Conservation (phyloP, 2,797 vertebrate species). For the Peromyscus melanophrys region DNA sequence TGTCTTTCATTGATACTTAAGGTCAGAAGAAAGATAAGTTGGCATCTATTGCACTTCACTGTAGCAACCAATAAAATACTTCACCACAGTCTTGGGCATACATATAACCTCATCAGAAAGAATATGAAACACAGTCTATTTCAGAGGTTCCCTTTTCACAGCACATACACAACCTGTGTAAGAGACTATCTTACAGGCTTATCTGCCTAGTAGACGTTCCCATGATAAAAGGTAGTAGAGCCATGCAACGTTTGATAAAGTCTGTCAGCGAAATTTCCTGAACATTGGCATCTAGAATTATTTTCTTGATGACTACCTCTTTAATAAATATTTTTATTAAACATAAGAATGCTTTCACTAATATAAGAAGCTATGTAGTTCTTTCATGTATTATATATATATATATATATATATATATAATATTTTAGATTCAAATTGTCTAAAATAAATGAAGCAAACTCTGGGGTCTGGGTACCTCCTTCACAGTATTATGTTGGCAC, state of each 20-base stretch:
- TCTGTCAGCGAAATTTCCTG: neutral
- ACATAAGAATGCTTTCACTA: constrained; percentile 23
- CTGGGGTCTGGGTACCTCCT: neutral
- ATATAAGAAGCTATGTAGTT: neutral
- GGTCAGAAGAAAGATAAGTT: constrained; percentile 86
- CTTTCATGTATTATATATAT: neutral
- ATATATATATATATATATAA: neutral
- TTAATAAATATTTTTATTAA: constrained; percentile 48
- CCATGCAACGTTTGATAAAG: constrained; percentile 33
- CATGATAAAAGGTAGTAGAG: constrained; percentile 6
- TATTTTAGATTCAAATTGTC: neutral
- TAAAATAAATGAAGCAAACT: constrained; percentile 16
- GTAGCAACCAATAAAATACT: constrained; percentile 82
- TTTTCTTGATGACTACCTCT: neutral
- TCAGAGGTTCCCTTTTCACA: constrained; percentile 67
- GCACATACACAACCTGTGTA: neutral
- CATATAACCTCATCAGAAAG: constrained; percentile 75
- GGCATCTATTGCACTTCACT: constrained; percentile 72
- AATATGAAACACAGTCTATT: constrained; percentile 24
- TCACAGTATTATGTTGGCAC: neutral
- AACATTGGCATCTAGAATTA: neutral
- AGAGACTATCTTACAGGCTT: constrained; percentile 55
- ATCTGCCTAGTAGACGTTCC: constrained; percentile 29
- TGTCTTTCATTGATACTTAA: constrained; percentile 89
- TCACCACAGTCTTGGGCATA: constrained; percentile 71